These are phyloP conservation scores for Drosophila jambulina DNA, from an alignment of 1,140 invertebrate species.

Conservation along the genomic window DNA sequence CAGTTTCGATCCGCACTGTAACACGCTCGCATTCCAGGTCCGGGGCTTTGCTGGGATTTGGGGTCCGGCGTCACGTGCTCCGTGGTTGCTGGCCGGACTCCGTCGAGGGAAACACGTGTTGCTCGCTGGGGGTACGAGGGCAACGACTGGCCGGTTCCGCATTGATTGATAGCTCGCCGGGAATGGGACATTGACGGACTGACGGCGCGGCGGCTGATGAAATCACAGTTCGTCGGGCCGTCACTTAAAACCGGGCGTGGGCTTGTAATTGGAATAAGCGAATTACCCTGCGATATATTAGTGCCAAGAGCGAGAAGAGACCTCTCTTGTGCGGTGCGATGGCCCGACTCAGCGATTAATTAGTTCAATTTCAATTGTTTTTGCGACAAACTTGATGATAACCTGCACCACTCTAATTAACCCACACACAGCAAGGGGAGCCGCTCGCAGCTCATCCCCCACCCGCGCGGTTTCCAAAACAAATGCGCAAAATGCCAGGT, in stretches of 20 bases:
- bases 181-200: constrained; percentile 3
- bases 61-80: constrained; percentile 27
- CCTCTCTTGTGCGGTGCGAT: neutral
- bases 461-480: constrained; percentile 34
- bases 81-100: constrained; percentile 33
- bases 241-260: constrained; percentile 7
- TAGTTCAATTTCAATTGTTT: constrained; percentile 19
- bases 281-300: constrained; percentile 1
- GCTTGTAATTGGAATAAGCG: constrained; percentile 19
- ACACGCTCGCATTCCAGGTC: neutral
- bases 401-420: constrained; percentile 38
- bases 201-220: constrained; percentile 25
- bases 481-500: constrained; percentile 58
- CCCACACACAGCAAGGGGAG: constrained; percentile 28
- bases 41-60: constrained; percentile 2
- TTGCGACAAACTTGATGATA: constrained; percentile 16
- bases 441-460: constrained; percentile 4
- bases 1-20: constrained; percentile 12
- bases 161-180: constrained; percentile 24
- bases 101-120: constrained; percentile 33
- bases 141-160: constrained; percentile 10
- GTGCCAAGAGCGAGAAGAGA: neutral
- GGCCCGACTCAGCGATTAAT: constrained; percentile 8
- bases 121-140: constrained; percentile 22
- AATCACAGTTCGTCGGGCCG: constrained; percentile 17